phyloP scores from a whole-genome alignment of 2,113 vertebrate species.

The Lampris incognitus region DNA sequence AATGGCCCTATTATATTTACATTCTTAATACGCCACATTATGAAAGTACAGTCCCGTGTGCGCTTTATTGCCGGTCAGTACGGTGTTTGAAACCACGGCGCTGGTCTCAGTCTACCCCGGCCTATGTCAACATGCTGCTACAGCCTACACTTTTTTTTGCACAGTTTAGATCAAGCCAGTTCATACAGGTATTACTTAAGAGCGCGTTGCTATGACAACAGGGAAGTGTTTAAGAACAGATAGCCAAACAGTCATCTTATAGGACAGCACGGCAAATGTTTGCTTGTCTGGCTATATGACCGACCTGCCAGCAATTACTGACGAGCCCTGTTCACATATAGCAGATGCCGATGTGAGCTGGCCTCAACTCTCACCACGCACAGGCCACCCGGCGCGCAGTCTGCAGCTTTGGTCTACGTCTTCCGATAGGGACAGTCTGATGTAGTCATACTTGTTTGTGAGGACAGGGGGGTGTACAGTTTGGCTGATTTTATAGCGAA shows the following conservation, averaged over 20 bases:
- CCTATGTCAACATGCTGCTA: neutral
- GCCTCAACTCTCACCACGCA: constrained; percentile 72
- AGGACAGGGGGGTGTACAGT: constrained; percentile 51
- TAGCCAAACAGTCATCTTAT: constrained; percentile 47
- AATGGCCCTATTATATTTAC: too few relatives aligned
- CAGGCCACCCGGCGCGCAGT: constrained; percentile 73
- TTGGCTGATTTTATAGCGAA: constrained; percentile 41
- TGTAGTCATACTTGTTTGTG: constrained; percentile 58
- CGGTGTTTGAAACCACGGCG: too few relatives aligned
- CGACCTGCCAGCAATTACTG: constrained; percentile 78
- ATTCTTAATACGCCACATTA: too few relatives aligned
- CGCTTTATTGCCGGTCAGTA: too few relatives aligned
- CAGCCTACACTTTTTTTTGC: constrained; percentile 26
- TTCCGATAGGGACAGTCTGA: constrained; percentile 62
- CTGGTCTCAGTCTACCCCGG: neutral
- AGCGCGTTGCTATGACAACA: constrained; percentile 72
- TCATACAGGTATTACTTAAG: constrained; percentile 65
- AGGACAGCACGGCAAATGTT: constrained; percentile 46
- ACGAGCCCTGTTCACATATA: constrained; percentile 80
- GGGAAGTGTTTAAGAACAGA: constrained; percentile 64
- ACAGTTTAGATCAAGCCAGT: constrained; percentile 37
- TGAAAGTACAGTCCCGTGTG: too few relatives aligned
- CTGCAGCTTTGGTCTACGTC: constrained; percentile 67
- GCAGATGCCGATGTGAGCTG: constrained; percentile 71
- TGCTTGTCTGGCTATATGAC: constrained; percentile 76